These are phyloP conservation scores for Grammomys dolichurus DNA, from an alignment of 2,113 vertebrate genomes.

Conservation along the genomic window DNA sequence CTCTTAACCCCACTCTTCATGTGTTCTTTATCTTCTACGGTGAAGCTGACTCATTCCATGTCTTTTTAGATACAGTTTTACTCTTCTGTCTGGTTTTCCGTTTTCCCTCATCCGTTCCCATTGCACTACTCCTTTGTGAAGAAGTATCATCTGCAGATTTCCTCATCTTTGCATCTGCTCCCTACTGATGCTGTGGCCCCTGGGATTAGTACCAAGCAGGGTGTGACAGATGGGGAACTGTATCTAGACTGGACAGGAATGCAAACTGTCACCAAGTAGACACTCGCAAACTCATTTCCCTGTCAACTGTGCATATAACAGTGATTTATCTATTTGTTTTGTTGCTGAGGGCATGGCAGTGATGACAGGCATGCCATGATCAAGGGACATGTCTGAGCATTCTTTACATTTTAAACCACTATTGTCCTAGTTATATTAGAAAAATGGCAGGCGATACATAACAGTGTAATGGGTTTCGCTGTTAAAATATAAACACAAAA, in stretches of 20 bases:
- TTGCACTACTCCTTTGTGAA: accelerated
- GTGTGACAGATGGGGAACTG: not conserved
- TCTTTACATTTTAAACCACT: not conserved
- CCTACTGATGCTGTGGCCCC: not conserved
- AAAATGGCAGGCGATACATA: not conserved
- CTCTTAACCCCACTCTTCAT: no score
- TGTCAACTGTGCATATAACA: not conserved
- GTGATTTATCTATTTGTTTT: not conserved
- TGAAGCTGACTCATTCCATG: accelerated
- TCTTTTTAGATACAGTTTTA: accelerated
- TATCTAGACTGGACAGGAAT: accelerated
- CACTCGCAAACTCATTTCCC: not conserved
- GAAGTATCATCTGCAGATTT: no score
- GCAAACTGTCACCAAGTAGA: not conserved
- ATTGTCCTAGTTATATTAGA: not conserved
- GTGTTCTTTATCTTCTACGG: not conserved
- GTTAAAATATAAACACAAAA: not conserved
- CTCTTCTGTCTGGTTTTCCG: accelerated
- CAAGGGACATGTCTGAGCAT: not conserved
- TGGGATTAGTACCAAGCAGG: not conserved
- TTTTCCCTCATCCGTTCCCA: not conserved
- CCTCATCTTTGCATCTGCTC: not conserved
- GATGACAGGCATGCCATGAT: not conserved
- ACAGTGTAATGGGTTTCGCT: not conserved
- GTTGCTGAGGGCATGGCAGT: not conserved